Percentiles rank a stretch among this genome's conserved stretches.
phyloP scores from a whole-genome alignment of 2,113 vertebrate genomes.

The Etia nguti region DNA sequence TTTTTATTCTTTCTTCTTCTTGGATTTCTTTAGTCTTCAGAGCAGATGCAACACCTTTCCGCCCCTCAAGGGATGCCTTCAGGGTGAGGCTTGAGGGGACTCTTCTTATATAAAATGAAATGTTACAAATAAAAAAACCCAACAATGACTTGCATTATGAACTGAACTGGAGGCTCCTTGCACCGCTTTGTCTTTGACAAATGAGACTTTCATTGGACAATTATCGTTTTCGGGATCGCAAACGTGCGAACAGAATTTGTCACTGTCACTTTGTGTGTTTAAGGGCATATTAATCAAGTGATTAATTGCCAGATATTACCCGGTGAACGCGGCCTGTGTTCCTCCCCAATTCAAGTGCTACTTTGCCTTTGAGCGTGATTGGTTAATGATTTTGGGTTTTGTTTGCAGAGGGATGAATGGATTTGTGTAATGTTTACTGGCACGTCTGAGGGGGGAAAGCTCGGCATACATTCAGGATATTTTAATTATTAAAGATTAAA shows the following conservation, averaged over 20 bases:
- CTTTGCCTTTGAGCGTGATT: constrained; percentile 77
- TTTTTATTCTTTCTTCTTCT: not conserved
- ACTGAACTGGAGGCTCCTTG: constrained; percentile 19
- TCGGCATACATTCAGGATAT: not conserved
- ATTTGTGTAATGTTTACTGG: constrained; percentile 16
- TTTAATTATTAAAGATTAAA: not conserved
- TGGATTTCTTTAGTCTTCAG: not conserved
- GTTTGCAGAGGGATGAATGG: constrained; percentile 69
- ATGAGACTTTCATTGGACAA: constrained; percentile 77
- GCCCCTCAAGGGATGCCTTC: not conserved
- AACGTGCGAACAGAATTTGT: constrained; percentile 91
- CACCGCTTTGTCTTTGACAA: constrained; percentile 54
- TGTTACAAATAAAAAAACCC: not conserved
- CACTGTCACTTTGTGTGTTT: constrained; percentile 95
- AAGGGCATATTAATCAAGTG: constrained; percentile 98
- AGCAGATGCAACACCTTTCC: not conserved
- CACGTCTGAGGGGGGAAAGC: not conserved
- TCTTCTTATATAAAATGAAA: not conserved
- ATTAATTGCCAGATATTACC: constrained; percentile 95
- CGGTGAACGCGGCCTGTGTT: constrained; percentile 83
- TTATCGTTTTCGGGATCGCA: constrained; percentile 88
- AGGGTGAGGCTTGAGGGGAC: not conserved
- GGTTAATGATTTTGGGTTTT: constrained; percentile 79
- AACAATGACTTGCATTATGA: not conserved
- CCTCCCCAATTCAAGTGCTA: constrained; percentile 66